Percentiles rank a stretch among this genome's conserved stretches.
Conservation (phyloP, 30 jellyfish, hydroid and myxozoan genomes). For the Rhopilema esculentum region DNA sequence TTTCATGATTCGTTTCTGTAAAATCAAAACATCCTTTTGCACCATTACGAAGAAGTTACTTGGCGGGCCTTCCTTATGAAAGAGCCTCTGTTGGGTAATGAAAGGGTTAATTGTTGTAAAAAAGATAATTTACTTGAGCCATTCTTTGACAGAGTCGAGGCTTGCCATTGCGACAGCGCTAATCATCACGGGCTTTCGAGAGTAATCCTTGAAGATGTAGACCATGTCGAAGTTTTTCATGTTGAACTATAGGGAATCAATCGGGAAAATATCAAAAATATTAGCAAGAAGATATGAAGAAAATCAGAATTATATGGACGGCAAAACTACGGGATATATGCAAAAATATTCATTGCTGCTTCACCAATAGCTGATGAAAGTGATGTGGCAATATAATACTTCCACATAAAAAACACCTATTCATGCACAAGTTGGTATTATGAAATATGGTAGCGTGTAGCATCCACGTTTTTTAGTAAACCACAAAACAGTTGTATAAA, state of each 20-base stretch:
- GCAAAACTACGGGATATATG: neutral
- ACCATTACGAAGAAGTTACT: too few species aligned
- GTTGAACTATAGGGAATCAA: constrained; percentile 74
- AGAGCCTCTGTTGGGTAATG: neutral
- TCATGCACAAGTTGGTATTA: too few species aligned
- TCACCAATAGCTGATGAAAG: too few species aligned
- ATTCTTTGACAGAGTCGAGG: constrained; percentile 95
- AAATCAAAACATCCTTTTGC: too few species aligned
- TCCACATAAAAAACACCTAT: too few species aligned
- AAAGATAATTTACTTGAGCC: constrained; percentile 84
- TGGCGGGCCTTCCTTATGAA: too few species aligned
- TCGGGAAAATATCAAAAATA: neutral
- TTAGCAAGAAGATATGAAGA: neutral
- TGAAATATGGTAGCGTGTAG: too few species aligned
- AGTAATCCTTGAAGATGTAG: constrained; percentile 88
- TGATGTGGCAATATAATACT: too few species aligned
- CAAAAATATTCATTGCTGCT: too few species aligned
- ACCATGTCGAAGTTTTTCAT: constrained; percentile 99
- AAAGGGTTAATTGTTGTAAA: neutral
- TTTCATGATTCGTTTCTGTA: too few species aligned
- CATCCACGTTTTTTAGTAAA: too few species aligned
- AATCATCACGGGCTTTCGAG: constrained; percentile 93
- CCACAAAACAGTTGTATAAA: too few species aligned
- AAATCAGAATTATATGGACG: neutral
- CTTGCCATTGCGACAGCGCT: constrained; percentile 96